These are phyloP conservation scores for Fopius arisanus DNA, from an alignment of 1,140 invertebrate genomes.

Conservation along the genomic window DNA sequence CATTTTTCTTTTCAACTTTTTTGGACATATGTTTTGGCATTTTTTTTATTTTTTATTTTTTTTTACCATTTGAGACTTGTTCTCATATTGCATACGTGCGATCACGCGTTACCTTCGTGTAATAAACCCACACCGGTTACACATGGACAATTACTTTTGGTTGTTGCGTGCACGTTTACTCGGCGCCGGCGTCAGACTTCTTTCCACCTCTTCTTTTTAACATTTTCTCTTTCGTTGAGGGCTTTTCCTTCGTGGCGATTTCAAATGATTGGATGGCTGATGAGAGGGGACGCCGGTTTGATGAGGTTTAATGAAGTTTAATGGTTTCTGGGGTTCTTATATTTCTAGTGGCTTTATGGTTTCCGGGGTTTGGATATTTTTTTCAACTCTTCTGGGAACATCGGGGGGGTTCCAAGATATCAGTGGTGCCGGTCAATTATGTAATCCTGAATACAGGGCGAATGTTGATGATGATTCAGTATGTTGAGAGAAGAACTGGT, in stretches of 20 bases:
- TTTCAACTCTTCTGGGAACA: no score
- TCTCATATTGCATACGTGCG: background rate
- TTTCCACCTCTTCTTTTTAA: background rate
- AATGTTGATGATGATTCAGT: no score
- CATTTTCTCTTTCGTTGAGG: background rate
- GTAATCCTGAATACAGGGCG: no score
- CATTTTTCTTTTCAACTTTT: constrained; percentile 17
- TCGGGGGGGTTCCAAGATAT: no score
- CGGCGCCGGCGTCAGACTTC: background rate
- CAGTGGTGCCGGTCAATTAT: no score
- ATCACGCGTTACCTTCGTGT: background rate
- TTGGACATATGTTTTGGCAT: background rate
- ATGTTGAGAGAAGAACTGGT: no score
- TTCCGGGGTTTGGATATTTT: no score
- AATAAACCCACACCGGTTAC: background rate
- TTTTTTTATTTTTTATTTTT: background rate
- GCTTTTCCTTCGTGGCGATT: no score
- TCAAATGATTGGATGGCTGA: background rate
- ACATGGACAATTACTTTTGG: background rate
- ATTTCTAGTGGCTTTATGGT: no score
- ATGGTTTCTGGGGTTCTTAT: no score
- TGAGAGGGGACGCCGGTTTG: background rate
- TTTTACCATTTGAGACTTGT: background rate
- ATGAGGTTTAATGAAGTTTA: background rate
- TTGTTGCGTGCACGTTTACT: background rate